phyloP scores from a whole-genome alignment of 2,113 vertebrate genomes.

The Pristiophorus japonicus region DNA sequence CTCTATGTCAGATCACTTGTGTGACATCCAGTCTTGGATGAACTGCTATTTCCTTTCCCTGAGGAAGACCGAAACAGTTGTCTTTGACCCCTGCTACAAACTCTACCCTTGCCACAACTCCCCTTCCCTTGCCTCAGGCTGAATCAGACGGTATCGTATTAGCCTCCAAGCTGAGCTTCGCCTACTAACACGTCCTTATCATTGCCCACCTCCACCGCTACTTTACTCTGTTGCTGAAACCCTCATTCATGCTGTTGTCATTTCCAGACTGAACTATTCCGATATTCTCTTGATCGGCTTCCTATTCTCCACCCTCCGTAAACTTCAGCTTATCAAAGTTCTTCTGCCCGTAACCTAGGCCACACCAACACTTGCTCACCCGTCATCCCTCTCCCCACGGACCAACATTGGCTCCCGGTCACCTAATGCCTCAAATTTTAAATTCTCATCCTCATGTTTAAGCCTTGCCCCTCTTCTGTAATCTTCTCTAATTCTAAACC shows the following conservation, averaged over 20 bases:
- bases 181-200: not conserved
- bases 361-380: too few relatives aligned
- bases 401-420: not conserved
- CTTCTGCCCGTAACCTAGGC: too few relatives aligned
- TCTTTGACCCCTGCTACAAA: not conserved
- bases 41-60: not conserved
- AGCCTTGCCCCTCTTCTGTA: not conserved
- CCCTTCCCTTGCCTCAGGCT: not conserved
- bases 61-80: not conserved
- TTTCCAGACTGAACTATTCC: not conserved
- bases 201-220: not conserved
- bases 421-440: not conserved
- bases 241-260: not conserved
- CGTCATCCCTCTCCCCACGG: too few relatives aligned
- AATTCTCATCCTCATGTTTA: not conserved
- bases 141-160: not conserved
- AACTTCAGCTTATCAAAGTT: too few relatives aligned
- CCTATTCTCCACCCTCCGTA: not conserved
- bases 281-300: not conserved
- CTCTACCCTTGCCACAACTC: not conserved
- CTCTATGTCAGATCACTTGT: not conserved
- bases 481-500: not conserved
- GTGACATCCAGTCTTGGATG: not conserved
- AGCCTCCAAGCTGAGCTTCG: not conserved
- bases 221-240: not conserved